Percentiles rank a stretch among this genome's conserved stretches.
Evolutionary conservation across 2,113 vertebrate genomes (phyloP).

Genomic region (Muntiacus reevesi): DNA sequence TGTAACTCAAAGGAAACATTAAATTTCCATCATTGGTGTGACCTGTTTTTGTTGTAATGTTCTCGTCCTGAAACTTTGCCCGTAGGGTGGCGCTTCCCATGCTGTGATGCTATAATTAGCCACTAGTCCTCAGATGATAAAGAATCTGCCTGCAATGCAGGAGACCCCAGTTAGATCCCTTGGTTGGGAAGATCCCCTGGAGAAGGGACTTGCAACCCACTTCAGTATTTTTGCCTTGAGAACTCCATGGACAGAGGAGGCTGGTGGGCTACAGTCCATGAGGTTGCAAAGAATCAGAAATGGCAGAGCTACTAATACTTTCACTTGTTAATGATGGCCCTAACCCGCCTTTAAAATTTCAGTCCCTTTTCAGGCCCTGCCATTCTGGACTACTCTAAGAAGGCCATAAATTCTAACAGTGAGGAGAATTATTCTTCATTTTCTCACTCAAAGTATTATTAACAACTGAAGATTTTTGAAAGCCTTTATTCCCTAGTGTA

Average conservation of each 20-base stretch:
- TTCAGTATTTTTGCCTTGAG: background rate
- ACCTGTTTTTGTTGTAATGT: background rate
- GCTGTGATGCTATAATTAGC: background rate
- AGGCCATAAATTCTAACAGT: background rate
- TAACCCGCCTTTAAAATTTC: background rate
- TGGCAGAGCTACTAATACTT: background rate
- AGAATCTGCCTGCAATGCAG: background rate
- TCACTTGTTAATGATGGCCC: background rate
- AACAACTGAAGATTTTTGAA: background rate
- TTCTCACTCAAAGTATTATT: background rate
- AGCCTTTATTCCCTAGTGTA: background rate
- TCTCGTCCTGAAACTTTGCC: too few relatives aligned
- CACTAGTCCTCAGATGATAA: background rate
- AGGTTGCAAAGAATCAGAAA: background rate
- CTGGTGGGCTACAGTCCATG: background rate
- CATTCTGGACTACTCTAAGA: background rate
- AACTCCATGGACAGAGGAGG: background rate
- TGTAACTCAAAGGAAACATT: background rate
- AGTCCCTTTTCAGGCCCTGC: background rate
- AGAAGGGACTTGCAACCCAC: background rate
- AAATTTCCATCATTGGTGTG: background rate
- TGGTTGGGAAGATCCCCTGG: background rate
- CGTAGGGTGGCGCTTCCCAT: background rate
- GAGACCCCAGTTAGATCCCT: background rate
- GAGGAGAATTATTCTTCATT: background rate